phyloP scores from a whole-genome alignment of 92 coral and sea anemone genomes.

The Phymanthus crucifer region DNA sequence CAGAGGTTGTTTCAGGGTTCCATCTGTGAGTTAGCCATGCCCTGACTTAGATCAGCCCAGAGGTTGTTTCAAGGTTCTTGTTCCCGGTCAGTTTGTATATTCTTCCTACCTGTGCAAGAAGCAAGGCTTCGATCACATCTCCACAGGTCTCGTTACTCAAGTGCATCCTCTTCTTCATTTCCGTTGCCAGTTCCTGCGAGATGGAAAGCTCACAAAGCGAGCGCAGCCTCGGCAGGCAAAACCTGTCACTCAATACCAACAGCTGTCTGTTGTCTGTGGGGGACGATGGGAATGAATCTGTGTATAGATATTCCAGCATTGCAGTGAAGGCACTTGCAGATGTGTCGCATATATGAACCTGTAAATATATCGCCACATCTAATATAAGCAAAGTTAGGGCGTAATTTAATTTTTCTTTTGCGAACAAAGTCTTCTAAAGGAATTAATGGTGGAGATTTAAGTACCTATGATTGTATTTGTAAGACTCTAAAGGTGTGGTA shows the following conservation, averaged over 20 bases:
- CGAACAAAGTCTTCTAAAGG: too few relatives aligned
- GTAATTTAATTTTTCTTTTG: too few relatives aligned
- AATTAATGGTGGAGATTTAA: too few relatives aligned
- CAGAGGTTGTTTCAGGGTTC: too few relatives aligned
- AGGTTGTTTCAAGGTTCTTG: too few relatives aligned
- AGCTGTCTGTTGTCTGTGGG: slow-evolving; percentile 58
- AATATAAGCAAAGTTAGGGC: too few relatives aligned
- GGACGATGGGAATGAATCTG: slow-evolving; percentile 55
- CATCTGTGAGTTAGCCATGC: too few relatives aligned
- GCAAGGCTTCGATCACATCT: slow-evolving; percentile 48
- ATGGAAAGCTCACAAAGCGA: slow-evolving; percentile 70
- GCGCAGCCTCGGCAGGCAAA: slow-evolving; percentile 68
- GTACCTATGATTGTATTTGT: too few relatives aligned
- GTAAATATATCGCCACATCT: background rate
- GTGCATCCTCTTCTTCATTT: slow-evolving; percentile 41
- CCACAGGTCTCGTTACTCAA: slow-evolving; percentile 47
- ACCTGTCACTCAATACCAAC: slow-evolving; percentile 75
- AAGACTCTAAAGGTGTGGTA: too few relatives aligned
- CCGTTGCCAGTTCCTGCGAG: slow-evolving; percentile 37
- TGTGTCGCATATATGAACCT: slow-evolving; percentile 69
- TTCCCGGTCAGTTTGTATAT: too few relatives aligned
- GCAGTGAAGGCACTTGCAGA: slow-evolving; percentile 63
- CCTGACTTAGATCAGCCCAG: too few relatives aligned
- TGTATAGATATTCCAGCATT: slow-evolving; percentile 69
- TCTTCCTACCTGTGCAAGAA: slow-evolving; percentile 61